Evolutionary conservation across 2,797 vertebrate genomes (phyloP).

Genomic region (Anabas testudineus): DNA sequence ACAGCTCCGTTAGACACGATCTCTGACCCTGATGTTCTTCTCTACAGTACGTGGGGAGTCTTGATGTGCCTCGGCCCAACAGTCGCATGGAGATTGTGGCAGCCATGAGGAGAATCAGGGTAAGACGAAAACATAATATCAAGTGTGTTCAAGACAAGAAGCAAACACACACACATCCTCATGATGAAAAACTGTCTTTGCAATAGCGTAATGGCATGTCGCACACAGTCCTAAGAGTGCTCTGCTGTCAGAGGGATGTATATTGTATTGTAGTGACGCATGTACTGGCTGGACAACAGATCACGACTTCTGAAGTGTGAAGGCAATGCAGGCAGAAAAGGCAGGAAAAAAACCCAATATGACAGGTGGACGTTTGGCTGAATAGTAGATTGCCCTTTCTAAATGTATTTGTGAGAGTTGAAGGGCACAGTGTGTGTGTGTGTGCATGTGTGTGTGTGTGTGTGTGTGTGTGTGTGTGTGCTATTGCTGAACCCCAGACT

Average conservation of each 20-base stretch:
- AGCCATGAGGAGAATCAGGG: conserved; percentile 94
- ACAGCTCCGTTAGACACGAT: neutral
- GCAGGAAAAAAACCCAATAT: conserved; percentile 6
- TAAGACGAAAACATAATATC: conserved; percentile 72
- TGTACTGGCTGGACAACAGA: conserved; percentile 22
- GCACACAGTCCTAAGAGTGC: conserved; percentile 16
- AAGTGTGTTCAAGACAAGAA: neutral
- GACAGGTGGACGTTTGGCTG: conserved; percentile 4
- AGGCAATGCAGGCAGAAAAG: conserved; percentile 10
- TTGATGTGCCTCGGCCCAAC: conserved; percentile 93
- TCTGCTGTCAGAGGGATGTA: too few relatives aligned
- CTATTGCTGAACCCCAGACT: conserved; percentile 29
- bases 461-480: neutral
- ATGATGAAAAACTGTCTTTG: conserved; percentile 21
- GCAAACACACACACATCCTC: neutral
- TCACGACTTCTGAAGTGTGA: conserved; percentile 15
- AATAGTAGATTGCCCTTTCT: neutral
- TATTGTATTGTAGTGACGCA: conserved; percentile 41
- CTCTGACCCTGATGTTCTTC: conserved; percentile 1
- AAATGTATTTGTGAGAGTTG: conserved; percentile 10
- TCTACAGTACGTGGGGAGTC: conserved; percentile 91
- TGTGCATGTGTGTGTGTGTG: too few relatives aligned
- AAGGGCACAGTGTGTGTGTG: conserved; percentile 7
- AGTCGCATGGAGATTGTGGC: conserved; percentile 95
- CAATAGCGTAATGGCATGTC: conserved; percentile 15